A percentile compares a stretch with the other conserved stretches of the same genome.
Evolutionary conservation across 2,113 vertebrate genomes (phyloP).

Genomic region (Coturnix japonica): DNA sequence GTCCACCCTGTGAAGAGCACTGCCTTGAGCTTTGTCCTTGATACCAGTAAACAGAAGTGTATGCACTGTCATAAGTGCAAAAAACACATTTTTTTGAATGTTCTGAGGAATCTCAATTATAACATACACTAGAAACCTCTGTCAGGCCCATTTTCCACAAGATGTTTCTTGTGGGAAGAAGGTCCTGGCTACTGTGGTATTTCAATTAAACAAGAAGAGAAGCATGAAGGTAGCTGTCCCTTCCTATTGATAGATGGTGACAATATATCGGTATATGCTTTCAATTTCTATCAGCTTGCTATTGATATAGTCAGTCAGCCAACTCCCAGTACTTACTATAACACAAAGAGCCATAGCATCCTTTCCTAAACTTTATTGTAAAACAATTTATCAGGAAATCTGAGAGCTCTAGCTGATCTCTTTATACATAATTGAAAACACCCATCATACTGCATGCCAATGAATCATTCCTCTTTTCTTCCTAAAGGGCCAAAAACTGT

Average conservation of each 20-base stretch:
- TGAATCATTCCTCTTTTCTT: background rate
- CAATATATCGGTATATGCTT: background rate
- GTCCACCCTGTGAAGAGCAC: background rate
- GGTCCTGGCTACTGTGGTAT: background rate
- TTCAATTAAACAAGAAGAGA: background rate
- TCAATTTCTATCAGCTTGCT: background rate
- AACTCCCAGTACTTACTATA: background rate
- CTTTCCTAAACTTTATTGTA: background rate
- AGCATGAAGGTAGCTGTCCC: background rate
- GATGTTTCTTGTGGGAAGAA: background rate
- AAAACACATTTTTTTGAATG: background rate
- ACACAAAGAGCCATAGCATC: background rate
- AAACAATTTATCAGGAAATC: background rate
- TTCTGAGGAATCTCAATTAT: background rate
- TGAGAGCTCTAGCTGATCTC: background rate
- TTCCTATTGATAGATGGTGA: background rate
- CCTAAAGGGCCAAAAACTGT: background rate
- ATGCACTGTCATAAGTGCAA: background rate
- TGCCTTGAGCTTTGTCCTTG: background rate
- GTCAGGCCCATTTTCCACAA: background rate
- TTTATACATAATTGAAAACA: background rate
- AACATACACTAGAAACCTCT: background rate
- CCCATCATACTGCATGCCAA: background rate
- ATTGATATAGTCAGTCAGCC: background rate
- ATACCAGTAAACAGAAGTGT: background rate